Conservation (phyloP, 2,888 invertebrate genomes). For the Chrysotoxum bicinctum region DNA sequence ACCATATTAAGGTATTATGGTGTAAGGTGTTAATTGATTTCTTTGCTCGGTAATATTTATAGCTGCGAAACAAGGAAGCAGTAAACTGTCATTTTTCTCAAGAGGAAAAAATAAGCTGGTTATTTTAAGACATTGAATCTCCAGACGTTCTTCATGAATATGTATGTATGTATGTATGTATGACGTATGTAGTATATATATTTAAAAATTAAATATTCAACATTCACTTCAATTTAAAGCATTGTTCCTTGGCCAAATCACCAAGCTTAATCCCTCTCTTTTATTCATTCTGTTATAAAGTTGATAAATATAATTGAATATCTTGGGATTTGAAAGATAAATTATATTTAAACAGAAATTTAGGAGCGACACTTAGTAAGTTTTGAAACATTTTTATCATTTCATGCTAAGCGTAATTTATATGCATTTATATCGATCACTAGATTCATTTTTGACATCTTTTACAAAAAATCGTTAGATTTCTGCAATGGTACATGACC, state of each 20-base stretch:
- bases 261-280: not conserved
- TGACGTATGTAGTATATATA: not conserved
- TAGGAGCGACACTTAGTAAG: too few species aligned
- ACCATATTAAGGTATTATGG: not conserved
- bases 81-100: conserved; percentile 27
- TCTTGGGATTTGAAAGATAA: too few species aligned
- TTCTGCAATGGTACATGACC: too few species aligned
- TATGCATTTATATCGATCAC: too few species aligned
- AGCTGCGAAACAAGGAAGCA: conserved; percentile 23
- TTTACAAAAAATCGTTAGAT: too few species aligned
- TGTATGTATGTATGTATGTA: too few species aligned
- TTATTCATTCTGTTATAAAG: not conserved
- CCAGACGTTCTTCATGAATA: too few species aligned
- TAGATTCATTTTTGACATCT: too few species aligned
- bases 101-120: conserved; percentile 19
- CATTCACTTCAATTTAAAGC: not conserved
- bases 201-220: not conserved
- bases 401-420: too few species aligned
- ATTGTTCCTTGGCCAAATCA: not conserved
- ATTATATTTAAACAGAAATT: too few species aligned
- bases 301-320: too few species aligned
- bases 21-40: not conserved
- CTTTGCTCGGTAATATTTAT: not conserved
- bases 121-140: not conserved
- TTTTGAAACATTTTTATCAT: too few species aligned